Percentiles rank a stretch among this genome's conserved stretches.
phyloP scores from a whole-genome alignment of 1,140 invertebrate species.

The Pseudomyrmex sp. region DNA sequence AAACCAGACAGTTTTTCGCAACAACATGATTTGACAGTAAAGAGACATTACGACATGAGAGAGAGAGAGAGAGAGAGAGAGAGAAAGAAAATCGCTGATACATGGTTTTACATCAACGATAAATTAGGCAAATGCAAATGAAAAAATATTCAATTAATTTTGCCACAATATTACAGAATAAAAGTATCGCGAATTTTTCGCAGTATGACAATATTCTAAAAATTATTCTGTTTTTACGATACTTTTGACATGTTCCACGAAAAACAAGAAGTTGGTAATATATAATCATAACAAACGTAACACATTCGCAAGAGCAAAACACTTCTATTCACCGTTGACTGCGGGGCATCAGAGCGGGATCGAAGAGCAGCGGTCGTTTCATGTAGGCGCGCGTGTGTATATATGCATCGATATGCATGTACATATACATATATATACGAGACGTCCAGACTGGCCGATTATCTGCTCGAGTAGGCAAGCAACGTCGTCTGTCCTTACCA shows the following conservation, averaged over 20 bases:
- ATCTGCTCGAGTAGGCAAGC: constrained; percentile 69
- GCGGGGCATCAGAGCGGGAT: constrained; percentile 41
- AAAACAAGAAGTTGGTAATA: background rate
- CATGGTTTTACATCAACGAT: background rate
- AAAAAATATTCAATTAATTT: background rate
- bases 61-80: no score
- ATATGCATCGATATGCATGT: background rate
- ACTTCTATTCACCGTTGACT: background rate
- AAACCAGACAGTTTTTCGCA: constrained; percentile 7
- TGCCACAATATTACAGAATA: background rate
- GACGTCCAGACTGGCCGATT: constrained; percentile 70
- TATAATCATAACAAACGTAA: background rate
- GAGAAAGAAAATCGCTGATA: no score
- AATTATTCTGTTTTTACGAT: no score
- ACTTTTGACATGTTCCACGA: background rate
- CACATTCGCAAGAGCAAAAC: background rate
- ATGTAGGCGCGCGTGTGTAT: background rate
- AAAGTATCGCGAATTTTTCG: no score
- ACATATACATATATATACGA: background rate
- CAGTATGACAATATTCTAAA: no score
- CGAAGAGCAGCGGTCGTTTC: constrained; percentile 6
- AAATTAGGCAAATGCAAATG: background rate
- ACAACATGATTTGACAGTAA: background rate
- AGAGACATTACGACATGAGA: background rate
- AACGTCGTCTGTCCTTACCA: constrained; percentile 60